These are phyloP conservation scores for Podarcis raffonei DNA, from an alignment of 2,113 vertebrate species.

Conservation along the genomic window DNA sequence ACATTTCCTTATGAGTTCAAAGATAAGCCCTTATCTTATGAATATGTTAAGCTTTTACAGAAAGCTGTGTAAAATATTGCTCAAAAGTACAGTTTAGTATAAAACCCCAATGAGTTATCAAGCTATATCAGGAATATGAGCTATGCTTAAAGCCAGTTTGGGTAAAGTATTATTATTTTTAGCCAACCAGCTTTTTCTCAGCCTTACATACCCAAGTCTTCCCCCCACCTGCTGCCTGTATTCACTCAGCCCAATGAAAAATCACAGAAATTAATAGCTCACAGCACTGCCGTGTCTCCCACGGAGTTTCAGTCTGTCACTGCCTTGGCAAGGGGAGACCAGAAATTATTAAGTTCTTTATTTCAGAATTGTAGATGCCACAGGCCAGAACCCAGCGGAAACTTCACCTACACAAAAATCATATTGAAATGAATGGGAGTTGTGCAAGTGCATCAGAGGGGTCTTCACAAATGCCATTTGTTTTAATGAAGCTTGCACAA, in stretches of 20 bases:
- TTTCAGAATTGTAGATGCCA: constrained; percentile 9
- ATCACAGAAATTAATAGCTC: neutral
- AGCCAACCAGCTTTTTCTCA: neutral
- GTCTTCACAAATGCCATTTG: neutral
- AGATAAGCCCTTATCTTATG: constrained; percentile 17
- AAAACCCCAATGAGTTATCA: neutral
- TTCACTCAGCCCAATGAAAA: constrained; percentile 11
- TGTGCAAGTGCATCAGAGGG: neutral
- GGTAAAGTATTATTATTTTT: neutral
- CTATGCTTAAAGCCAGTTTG: constrained; percentile 8
- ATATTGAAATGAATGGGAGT: neutral
- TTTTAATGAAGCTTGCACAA: neutral
- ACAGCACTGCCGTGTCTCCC: constrained; percentile 19
- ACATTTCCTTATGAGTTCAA: constrained; percentile 35
- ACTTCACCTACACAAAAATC: neutral
- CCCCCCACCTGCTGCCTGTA: neutral
- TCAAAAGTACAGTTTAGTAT: neutral
- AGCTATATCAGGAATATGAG: neutral
- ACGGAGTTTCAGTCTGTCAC: constrained; percentile 26
- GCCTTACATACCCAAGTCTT: neutral
- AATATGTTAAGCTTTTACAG: constrained; percentile 6
- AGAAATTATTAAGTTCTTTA: neutral
- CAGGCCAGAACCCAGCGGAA: neutral
- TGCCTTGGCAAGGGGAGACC: neutral
- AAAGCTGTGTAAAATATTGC: neutral